A percentile compares a stretch with the other conserved stretches of the same genome.
Conservation (phyloP, 2,888 invertebrate genomes). For the Xestia ashworthii region DNA sequence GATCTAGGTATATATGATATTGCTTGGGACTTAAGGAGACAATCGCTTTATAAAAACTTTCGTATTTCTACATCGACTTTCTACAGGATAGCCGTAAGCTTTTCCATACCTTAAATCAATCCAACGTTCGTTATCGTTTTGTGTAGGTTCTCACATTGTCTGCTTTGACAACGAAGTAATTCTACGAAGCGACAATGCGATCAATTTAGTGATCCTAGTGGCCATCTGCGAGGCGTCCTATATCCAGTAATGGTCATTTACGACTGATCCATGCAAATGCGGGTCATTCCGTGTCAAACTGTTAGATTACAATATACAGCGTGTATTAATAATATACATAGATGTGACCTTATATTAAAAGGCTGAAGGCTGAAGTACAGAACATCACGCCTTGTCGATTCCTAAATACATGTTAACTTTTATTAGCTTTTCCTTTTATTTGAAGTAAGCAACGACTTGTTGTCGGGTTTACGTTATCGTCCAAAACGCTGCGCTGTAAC, state of each 20-base stretch:
- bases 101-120: not conserved
- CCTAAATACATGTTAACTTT: not conserved
- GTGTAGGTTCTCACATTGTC: not conserved
- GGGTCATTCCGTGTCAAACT: conserved; percentile 22
- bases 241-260: conserved; percentile 34
- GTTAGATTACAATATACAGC: conserved; percentile 36
- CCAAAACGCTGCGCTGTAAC: too few species aligned
- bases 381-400: not conserved
- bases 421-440: not conserved
- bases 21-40: not conserved
- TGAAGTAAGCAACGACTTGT: too few species aligned
- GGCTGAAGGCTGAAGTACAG: not conserved
- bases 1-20: not conserved
- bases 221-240: conserved; percentile 12
- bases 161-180: not conserved
- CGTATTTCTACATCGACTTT: not conserved
- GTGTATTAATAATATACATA: not conserved
- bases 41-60: not conserved
- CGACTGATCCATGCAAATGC: conserved; percentile 45
- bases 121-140: not conserved
- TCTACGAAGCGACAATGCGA: not conserved
- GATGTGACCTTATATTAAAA: not conserved
- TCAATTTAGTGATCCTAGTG: conserved; percentile 28
- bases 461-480: too few species aligned
- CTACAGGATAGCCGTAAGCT: not conserved